Evolutionary conservation across 2,113 vertebrate species (phyloP), one percentile per base, ranked within the genome.

Genomic region (Furnarius figulus): DNA sequence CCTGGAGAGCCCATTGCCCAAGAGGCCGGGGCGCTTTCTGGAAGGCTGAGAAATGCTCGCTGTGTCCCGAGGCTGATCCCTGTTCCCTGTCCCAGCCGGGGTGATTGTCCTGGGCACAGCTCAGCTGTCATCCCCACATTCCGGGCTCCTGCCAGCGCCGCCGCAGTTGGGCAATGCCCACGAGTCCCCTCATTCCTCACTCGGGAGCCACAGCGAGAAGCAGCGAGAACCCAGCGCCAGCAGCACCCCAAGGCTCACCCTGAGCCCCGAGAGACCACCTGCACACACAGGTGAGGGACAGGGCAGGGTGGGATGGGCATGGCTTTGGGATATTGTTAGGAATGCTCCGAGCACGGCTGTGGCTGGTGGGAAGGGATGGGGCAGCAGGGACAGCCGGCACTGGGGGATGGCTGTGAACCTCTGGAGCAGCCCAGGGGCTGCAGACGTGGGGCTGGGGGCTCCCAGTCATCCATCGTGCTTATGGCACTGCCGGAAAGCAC

Each of bases 81-180:
- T n/a, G n/a, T n/a, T n/a, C 49, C 49, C 77, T 9, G 50, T n/a
- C 21, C 8, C 72, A 5, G 42, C 53, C 52, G 1, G 75, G 55
- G 28, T 27, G 50, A 24, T 49, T 62, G 76, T 47, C 14, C 56
- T 46, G 17, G 46, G 61, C n/a, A 15, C 61, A 47, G 61, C 74
- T 53, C 87, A 83, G 80, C 95, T 87, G 97, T 92, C 96, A 96
- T 95, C 93, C 40, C 97, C 84, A 50, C 90, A 74, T 49, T 25
- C 89, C 93, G 39, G 50, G 92, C 23, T 25, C 53, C 40, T 77
- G 96, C 90, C 95, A 95, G 94, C 84, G 42, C 81, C 63, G 68
- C 31, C 14, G 76, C 74, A 58, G 19, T 98, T 96, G 97, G 97
- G 58, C 87, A 79, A 8, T 95, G 95, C 90, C 89, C 62, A n/a